These are phyloP conservation scores for human (Homo sapiens) DNA, from an alignment of 2,113 vertebrate genomes.

Conservation along the genomic window DNA sequence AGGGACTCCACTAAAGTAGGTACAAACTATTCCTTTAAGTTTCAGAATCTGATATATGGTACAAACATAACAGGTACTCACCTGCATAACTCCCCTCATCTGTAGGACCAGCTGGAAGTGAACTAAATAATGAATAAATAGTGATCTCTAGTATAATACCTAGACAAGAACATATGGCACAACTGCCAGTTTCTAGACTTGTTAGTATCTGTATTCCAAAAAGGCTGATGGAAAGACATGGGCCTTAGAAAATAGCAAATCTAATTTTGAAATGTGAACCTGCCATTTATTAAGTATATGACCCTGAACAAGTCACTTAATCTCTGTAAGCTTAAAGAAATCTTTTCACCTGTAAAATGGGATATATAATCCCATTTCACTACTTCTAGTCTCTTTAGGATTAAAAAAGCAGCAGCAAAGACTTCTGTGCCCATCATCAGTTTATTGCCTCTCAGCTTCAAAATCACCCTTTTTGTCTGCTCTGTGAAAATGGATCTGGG, in stretches of 20 bases:
- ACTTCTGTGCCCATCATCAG: neutral
- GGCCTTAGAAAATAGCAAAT: neutral
- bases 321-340: neutral
- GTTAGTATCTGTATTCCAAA: neutral
- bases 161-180: neutral
- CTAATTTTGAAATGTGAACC: neutral
- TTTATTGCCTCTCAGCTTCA: neutral
- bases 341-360: neutral
- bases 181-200: neutral
- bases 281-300: neutral
- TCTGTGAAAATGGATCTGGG: neutral
- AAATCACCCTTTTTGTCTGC: slow-evolving; percentile 19
- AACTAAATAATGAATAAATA: neutral
- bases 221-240: neutral
- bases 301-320: neutral
- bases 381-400: neutral
- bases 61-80: neutral
- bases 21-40: neutral
- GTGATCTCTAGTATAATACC: neutral
- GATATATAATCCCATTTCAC: neutral
- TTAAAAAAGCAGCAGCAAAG: neutral
- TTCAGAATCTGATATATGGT: neutral
- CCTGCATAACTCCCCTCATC: neutral
- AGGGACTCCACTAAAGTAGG: neutral
- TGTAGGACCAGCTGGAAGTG: neutral